Base-by-base conservation (phyloP, 2,888 invertebrate species). In the Capitulum mitella region DNA sequence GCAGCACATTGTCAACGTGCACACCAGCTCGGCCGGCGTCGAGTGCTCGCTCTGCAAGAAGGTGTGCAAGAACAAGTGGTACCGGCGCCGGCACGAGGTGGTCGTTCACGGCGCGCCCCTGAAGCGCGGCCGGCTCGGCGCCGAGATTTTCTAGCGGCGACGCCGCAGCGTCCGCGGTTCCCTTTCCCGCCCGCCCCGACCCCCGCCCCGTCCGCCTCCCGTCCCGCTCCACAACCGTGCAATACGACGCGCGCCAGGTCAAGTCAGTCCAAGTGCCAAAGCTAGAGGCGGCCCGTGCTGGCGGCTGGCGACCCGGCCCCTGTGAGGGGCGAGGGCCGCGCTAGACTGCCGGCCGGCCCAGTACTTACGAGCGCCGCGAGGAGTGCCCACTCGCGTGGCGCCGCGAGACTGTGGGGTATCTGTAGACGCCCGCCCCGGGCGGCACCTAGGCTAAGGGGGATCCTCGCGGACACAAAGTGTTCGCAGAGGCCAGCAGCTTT, bases 1-100 rank as follows among this genome's bases (percentile, higher is more conserved):
- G 79, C 82, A 82, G 81, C 82, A 82, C 81, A 82, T 82, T 79
- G 80, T 82, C 80, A 82, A 82, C 80, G 82, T 82, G 80, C 82
- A 82, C 80, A 82, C 82, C 78, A 81, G 80, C 79, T 81, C 82
- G 58, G 80, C 81, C 78, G 82, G 82, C 77, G 80, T 82, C 78
- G 81, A 82, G 78, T 82, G 82, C 79, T 80, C 81, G 77, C 78
- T 81, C 77, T 82, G 82, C 80, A 80, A 82, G 78, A 82, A 82
- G 80, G 81, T 81, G 46, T 82, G 82, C 79, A 82, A 82, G 79
- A 82, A 82, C 78, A 82, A 82, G 80, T 82, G 82, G 82, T 82
- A 82, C 81, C 78, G 82, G 78, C 80, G 82, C 22, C 80, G 82
- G 34, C 82, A 82, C 77, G 82, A 82, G 79, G 82, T 82, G 76